A percentile compares a stretch with the other conserved stretches of the same genome.
These are phyloP conservation scores for Eupithecia pulchellata DNA, from an alignment of 2,888 invertebrate genomes.

Conservation along the genomic window DNA sequence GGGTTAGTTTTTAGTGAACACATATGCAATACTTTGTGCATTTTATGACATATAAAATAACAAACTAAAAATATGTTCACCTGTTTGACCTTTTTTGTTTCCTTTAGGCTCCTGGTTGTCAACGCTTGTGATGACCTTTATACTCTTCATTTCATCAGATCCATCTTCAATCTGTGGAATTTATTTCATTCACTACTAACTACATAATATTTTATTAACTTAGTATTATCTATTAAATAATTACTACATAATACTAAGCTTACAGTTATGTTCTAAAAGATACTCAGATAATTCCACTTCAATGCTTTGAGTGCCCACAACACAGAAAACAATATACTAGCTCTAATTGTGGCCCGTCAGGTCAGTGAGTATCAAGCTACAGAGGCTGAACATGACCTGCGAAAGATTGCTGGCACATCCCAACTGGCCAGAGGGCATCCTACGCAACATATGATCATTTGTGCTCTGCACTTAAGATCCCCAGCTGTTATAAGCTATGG, in stretches of 20 bases:
- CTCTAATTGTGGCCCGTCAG: background rate
- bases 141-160: constrained; percentile 63
- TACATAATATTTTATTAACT: too few relatives aligned
- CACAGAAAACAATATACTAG: background rate
- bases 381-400: too few relatives aligned
- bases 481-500: too few relatives aligned
- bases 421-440: too few relatives aligned
- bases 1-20: background rate
- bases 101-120: constrained; percentile 51
- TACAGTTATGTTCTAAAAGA: background rate
- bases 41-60: background rate
- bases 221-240: too few relatives aligned
- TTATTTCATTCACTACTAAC: too few relatives aligned
- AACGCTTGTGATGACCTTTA: constrained; percentile 68
- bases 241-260: background rate
- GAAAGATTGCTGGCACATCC: too few relatives aligned
- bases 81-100: constrained; percentile 52
- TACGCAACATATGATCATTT: too few relatives aligned
- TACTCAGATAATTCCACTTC: background rate
- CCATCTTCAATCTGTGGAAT: constrained; percentile 71
- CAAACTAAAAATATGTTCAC: background rate
- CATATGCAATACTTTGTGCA: background rate
- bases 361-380: too few relatives aligned
- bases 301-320: background rate
- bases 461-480: too few relatives aligned